phyloP scores from a whole-genome alignment of 2,113 vertebrate genomes.

The Glareola pratincola region DNA sequence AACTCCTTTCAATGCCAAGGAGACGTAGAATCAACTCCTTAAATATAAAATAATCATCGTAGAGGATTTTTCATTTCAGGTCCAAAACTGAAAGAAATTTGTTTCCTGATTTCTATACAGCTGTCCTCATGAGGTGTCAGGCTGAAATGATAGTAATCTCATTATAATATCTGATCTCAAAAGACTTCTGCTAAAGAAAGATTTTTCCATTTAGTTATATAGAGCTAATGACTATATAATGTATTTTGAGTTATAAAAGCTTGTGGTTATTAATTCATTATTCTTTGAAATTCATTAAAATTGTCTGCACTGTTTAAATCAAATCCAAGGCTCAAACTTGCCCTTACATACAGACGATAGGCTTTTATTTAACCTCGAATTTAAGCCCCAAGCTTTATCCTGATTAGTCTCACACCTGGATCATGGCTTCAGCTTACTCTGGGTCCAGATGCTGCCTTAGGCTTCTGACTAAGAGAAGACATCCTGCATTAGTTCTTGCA shows the following conservation, averaged over 20 bases:
- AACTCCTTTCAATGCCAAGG: not conserved
- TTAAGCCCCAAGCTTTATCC: not conserved
- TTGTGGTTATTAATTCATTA: conserved; percentile 57
- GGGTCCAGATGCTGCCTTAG: not conserved
- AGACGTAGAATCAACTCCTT: not conserved
- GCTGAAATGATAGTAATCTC: conserved; percentile 51
- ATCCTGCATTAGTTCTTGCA: not conserved
- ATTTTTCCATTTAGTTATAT: conserved; percentile 51
- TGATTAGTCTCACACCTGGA: not conserved
- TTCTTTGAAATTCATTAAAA: conserved; percentile 56
- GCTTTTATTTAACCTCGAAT: not conserved
- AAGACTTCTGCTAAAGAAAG: conserved; percentile 51
- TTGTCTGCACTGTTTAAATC: conserved; percentile 16
- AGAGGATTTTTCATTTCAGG: conserved; percentile 20
- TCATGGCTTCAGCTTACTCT: not conserved
- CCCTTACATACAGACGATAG: not conserved
- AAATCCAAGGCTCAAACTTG: not conserved
- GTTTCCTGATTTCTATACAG: conserved; percentile 35
- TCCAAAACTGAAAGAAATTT: not conserved
- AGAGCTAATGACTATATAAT: conserved; percentile 61
- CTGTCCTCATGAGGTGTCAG: conserved; percentile 15
- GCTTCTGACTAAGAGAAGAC: not conserved
- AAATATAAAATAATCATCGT: not conserved
- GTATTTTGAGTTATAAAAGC: conserved; percentile 35
- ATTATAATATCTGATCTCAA: conserved; percentile 53